Evolutionary conservation across 53 echinoderm and acorn worm species (phyloP), one percentile per base, ranked within the genome.

Genomic region (Apostichopus leukothele): DNA sequence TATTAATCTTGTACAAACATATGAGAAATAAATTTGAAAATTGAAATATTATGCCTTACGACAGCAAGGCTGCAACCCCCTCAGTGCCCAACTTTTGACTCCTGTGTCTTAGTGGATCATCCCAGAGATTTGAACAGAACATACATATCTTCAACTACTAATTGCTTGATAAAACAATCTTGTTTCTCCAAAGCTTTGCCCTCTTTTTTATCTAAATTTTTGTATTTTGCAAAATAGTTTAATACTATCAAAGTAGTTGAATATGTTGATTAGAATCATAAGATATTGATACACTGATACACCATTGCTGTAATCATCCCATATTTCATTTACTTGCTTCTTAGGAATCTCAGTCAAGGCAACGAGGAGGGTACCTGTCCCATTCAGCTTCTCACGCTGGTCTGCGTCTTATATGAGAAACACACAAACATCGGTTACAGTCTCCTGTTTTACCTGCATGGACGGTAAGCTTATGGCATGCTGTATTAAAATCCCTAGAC

Each of bases 351-450:
- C 11, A 94, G 94, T 51, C 94, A 94, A 50, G 92, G 91, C 67
- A 92, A 93, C 3, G 98, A 97, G 74, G 94, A 95, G 25, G 94
- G 93, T 16, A 90, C 93, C 3, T 95, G 95, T 91, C 98, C 98
- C 11, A 63, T 97, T 25, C 95, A 97, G 91, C 95, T 97, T 5
- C 91, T 97, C 9, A 97, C 95, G 18, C 78, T 97, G 74, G 94
- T 95, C 23, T 97, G 98, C 89, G 89, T 93, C 88, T 93, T 97
- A 92, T 95, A 95, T 86, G 95, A 94, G 86, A 97, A 97, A 84
- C 98, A 97, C 54, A 80, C 89, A 61, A 94, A 93, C 50, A 88
- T 97, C 51, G 98, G 98, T 14, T 97, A 97, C 76, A 94, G 92
- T 75, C 92, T 95, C 10, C 91, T 97, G 23, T 97, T 93, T 83